phyloP scores from a whole-genome alignment of 2,113 vertebrate species.

The Girardinichthys multiradiatus region DNA sequence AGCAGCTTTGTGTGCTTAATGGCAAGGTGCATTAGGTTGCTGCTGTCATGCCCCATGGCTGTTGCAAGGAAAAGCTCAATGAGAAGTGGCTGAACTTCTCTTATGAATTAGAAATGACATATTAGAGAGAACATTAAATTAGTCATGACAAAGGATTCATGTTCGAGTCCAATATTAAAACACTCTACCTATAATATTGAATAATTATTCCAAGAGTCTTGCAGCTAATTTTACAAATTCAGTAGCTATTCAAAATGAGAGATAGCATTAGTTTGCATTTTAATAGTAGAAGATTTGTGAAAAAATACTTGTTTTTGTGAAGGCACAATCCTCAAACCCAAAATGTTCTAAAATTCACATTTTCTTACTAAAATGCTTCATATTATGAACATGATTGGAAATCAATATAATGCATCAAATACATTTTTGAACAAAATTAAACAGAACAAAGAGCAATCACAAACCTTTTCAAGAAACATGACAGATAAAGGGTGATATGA shows the following conservation, averaged over 20 bases:
- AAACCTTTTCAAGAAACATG: neutral
- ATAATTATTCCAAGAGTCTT: constrained; percentile 56
- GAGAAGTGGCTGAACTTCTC: constrained; percentile 55
- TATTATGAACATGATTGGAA: neutral
- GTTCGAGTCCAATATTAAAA: constrained; percentile 55
- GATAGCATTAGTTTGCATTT: neutral
- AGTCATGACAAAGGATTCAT: constrained; percentile 64
- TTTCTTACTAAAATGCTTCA: neutral
- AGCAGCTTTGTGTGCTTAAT: constrained; percentile 39
- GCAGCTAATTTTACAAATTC: constrained; percentile 24
- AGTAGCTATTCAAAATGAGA: constrained; percentile 17
- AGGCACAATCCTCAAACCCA: neutral
- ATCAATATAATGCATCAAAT: constrained; percentile 3
- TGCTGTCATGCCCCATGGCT: constrained; percentile 31
- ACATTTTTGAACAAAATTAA: constrained; percentile 1
- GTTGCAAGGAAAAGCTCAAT: constrained; percentile 48
- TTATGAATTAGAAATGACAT: constrained; percentile 75
- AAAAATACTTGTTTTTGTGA: neutral
- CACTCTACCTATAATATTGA: constrained; percentile 47
- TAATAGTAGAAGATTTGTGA: neutral
- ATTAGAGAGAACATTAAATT: constrained; percentile 66
- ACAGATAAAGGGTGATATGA: constrained; percentile 15
- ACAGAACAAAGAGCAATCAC: constrained; percentile 23
- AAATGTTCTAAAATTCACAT: neutral
- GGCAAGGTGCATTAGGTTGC: constrained; percentile 52